Conservation (phyloP, 1,140 invertebrate species). For the Zaprionus gabonicus region DNA sequence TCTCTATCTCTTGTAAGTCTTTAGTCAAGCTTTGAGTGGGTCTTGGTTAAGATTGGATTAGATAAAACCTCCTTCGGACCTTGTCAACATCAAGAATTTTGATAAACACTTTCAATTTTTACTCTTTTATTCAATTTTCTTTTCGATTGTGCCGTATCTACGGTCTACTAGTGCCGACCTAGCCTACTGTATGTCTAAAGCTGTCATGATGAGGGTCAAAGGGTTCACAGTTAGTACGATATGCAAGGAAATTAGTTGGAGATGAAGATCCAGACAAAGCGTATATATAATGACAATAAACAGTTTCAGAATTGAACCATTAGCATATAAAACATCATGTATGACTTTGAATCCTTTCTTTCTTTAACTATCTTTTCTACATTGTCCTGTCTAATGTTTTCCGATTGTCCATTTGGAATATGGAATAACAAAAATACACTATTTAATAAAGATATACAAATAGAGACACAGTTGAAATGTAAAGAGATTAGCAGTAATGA, state of each 20-base stretch:
- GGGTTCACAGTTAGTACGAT: not conserved
- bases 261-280: no score
- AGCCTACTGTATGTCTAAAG: not conserved
- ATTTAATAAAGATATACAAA: no score
- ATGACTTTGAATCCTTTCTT: no score
- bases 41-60: not conserved
- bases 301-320: no score
- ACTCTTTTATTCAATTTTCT: not conserved
- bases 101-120: not conserved
- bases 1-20: not conserved
- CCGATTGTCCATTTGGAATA: no score
- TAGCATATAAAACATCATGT: no score
- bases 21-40: not conserved
- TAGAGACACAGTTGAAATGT: no score
- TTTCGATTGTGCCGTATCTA: not conserved
- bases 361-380: no score
- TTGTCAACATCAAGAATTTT: conserved; percentile 5
- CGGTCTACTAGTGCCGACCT: not conserved
- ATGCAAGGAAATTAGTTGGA: not conserved
- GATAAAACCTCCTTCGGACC: not conserved
- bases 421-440: no score
- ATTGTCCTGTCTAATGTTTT: no score
- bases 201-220: not conserved
- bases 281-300: no score
- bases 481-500: not conserved